Base-by-base conservation (phyloP, 2,113 vertebrate species). In the Geococcyx californianus region DNA sequence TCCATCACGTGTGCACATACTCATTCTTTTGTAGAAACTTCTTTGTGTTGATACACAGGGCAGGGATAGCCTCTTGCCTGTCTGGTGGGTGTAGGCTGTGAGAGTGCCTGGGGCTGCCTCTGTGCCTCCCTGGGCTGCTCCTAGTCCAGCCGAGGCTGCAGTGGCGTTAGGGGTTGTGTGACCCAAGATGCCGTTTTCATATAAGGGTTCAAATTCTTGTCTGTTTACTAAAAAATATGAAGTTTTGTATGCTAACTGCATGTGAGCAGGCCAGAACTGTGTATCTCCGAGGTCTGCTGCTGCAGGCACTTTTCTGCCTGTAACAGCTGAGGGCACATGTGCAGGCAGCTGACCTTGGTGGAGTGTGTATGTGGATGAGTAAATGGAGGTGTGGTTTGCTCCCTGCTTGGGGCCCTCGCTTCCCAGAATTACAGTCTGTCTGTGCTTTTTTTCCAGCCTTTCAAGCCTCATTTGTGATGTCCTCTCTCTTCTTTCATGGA, bases 381-480 rank as follows among this genome's bases (percentile, higher is more conserved):
- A 6, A 17, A 23, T 13, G 62, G 10, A 5, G 6, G 3, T 15
- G 3, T 18, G 21, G 21, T 26, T 25, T 28, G 15, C 4, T 10
- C 21, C 7, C 6, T 42, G 8, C 17, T 1, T 24, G 13, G 26
- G 8, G 49, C 8, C 4, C 28, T 68, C 29, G 3, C 7, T 51
- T 40, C 25, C 8, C 21, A 24, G 6, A 4, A 12, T 28, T 60
- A 17, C 44, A 2, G 7, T 25, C 34, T 85, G 11, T 4, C 28
- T 49, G 13, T 52, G 54, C 17, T 78, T 59, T 52, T 29, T 66
- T 12, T n/a, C n/a, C 7, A 13, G 42, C 29, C 20, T 78, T 13
- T 11, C 0, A 1, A 74, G 6, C 13, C 47, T 28, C 0, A 0
- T 51, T 75, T 66, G 8, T 55, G 24, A 31, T 42, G 19, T 42